These are phyloP conservation scores for Adelosebastes latens DNA, from an alignment of 2,797 vertebrate species.

Conservation along the genomic window DNA sequence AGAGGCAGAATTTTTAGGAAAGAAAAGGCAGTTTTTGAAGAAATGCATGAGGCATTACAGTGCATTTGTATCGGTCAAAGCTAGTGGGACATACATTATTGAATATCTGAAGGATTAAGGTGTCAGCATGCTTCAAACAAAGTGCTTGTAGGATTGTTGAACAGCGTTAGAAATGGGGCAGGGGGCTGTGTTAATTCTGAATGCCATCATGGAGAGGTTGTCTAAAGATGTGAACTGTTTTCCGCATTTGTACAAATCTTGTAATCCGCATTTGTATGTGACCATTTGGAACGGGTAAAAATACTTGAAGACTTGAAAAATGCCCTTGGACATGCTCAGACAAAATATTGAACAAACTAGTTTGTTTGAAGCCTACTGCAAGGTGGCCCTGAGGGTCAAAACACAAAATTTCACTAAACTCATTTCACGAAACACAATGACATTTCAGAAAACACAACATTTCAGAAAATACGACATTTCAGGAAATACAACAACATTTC, in stretches of 20 bases:
- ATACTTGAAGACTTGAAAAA: too few species aligned
- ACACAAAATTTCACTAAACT: too few species aligned
- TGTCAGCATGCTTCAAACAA: background rate
- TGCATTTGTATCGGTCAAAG: background rate
- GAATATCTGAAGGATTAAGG: background rate
- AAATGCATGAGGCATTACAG: background rate
- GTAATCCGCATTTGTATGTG: background rate
- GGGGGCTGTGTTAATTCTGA: background rate
- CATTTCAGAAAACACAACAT: too few species aligned
- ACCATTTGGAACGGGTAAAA: too few species aligned
- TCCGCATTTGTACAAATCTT: background rate
- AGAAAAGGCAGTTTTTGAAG: background rate
- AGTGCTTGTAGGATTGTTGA: background rate
- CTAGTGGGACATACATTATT: background rate
- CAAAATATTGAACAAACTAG: background rate
- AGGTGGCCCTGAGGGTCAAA: too few species aligned
- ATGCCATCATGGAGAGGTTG: background rate
- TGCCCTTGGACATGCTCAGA: too few species aligned
- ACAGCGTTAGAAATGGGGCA: background rate
- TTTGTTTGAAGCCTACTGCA: background rate
- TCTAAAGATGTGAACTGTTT: background rate
- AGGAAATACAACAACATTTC: too few species aligned
- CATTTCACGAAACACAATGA: too few species aligned
- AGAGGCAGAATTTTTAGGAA: background rate
- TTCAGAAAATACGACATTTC: too few species aligned